Evolutionary conservation across 2,797 vertebrate species (phyloP), one percentile per base, ranked within the genome.

Genomic region (Peromyscus eremicus): DNA sequence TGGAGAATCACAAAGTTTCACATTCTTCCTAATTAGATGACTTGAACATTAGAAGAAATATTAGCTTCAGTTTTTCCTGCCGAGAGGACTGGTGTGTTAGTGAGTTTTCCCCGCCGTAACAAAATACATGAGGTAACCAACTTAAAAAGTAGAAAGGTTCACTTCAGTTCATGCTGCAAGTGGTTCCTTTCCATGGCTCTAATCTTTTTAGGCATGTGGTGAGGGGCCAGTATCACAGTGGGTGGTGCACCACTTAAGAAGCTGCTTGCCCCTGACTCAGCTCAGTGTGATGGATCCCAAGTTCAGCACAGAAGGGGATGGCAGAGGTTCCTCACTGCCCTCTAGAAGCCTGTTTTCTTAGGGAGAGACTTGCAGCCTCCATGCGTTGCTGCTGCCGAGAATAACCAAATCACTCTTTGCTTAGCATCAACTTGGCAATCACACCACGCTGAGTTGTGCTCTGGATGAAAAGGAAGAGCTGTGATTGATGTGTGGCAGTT

Each of bases 11-110:
- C 17, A 29, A 43, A 76, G 49, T 73, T 95, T 13, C 25, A 57
- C 85, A n/a, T 49, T 92, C 89, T 46, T 77, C 13, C 25, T 32
- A 84, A 91, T 73, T 73, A 92, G 85, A 57, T 77, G 75, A 68
- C 83, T 83, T 71, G n/a, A 70, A 46, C 29, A 34, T 81, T 85
- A 49, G 62, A 76, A 95, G 17, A 93, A 40, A 64, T 68, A 68
- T 29, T 62, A 37, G n/a, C 17, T 57, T 87, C 2, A 13, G 0
- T 80, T 87, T 27, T 77, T 82, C 19, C 40, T 97, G 25, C 52
- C 37, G 34, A 4, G 64, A 70, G 19, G 23, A 2, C 25, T 40
- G 34, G 4, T 40, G 16, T 70, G 64, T 32, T 68, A 27, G 23
- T 23, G 4, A 40, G n/a, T 85, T 91, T 71, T 23, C 6, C 29